Percentiles rank a stretch among this genome's conserved stretches.
Evolutionary conservation across 2,888 invertebrate genomes (phyloP).

Genomic region (Mythimna loreyi): DNA sequence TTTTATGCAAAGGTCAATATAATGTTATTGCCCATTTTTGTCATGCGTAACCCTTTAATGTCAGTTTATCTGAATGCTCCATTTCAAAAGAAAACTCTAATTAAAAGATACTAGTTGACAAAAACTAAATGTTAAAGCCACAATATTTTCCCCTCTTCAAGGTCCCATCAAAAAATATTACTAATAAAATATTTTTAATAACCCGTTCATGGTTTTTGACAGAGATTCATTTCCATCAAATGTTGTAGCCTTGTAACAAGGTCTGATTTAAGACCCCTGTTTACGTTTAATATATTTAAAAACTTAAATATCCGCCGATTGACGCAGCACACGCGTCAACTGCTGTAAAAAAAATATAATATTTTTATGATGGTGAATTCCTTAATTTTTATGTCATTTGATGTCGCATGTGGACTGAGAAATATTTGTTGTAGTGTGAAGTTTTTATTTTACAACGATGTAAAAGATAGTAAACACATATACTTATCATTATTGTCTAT

Average conservation of each 20-base stretch:
- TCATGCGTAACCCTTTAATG: background rate
- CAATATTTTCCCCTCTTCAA: conserved; percentile 16
- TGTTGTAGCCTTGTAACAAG: conserved; percentile 49
- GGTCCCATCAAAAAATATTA: conserved; percentile 15
- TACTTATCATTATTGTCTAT: too few species aligned
- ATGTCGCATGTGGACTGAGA: conserved; percentile 1
- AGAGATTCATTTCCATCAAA: conserved; percentile 46
- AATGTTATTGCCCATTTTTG: background rate
- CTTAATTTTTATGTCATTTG: conserved; percentile 9
- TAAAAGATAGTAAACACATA: background rate
- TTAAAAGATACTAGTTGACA: background rate
- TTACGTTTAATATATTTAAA: conserved; percentile 55
- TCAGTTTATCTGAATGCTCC: background rate
- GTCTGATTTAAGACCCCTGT: conserved; percentile 53
- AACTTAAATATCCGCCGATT: conserved; percentile 54
- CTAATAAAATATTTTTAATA: conserved; percentile 38
- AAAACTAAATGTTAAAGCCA: background rate
- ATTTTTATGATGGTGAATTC: conserved; percentile 32
- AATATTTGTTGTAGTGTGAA: background rate
- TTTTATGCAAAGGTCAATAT: too few species aligned
- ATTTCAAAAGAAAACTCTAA: background rate
- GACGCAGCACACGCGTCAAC: conserved; percentile 40
- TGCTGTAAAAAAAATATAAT: conserved; percentile 1
- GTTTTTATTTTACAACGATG: background rate
- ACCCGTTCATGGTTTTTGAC: conserved; percentile 35